Percentiles rank a stretch among this genome's conserved stretches.
phyloP scores from a whole-genome alignment of 2,888 invertebrate genomes.

The Seira musarum region DNA sequence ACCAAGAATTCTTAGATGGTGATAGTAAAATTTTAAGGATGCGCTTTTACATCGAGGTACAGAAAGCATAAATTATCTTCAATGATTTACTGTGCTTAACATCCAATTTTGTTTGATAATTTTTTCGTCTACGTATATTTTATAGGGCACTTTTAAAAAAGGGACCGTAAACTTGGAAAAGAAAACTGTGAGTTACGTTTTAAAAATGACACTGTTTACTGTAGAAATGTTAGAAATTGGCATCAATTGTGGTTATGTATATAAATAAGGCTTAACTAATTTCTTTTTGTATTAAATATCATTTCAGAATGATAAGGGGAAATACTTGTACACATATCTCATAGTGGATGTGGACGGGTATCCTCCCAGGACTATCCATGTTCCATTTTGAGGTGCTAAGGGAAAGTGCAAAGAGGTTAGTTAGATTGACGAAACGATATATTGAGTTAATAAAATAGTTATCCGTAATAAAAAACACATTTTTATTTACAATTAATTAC shows the following conservation, averaged over 20 bases:
- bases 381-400: constrained; percentile 69
- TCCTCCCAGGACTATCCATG: constrained; percentile 79
- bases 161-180: constrained; percentile 91
- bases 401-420: too few species aligned
- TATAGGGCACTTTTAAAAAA: constrained; percentile 80
- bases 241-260: too few species aligned
- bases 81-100: too few species aligned
- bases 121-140: too few species aligned
- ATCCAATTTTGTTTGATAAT: too few species aligned
- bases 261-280: background rate
- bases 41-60: constrained; percentile 86
- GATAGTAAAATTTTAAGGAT: constrained; percentile 87
- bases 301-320: constrained; percentile 82
- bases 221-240: background rate
- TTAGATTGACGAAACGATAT: too few species aligned
- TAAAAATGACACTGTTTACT: constrained; percentile 58
- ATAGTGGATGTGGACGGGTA: constrained; percentile 88
- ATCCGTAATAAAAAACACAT: too few species aligned
- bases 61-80: too few species aligned
- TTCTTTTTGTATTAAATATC: constrained; percentile 65
- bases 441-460: too few species aligned
- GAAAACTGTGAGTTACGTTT: constrained; percentile 71
- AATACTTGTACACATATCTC: constrained; percentile 86
- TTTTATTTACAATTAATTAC: too few species aligned
- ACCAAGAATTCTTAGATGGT: constrained; percentile 79